Evolutionary conservation across 2,113 vertebrate genomes (phyloP), one percentile per base, ranked within the genome.

Genomic region (Cervus canadensis): DNA sequence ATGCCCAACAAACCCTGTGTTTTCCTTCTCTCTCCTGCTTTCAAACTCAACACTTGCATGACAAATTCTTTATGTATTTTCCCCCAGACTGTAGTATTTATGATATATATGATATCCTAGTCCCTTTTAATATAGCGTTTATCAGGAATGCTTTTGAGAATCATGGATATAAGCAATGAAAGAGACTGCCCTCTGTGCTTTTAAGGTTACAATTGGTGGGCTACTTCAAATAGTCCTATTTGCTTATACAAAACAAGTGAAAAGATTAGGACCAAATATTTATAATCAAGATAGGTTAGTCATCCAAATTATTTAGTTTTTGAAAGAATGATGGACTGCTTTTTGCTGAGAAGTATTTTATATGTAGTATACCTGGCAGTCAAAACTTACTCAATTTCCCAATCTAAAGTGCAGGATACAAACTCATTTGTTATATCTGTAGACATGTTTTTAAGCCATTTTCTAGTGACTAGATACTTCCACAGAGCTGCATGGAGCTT

Each of bases 201-300:
- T 98, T 98, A 97, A 98, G 96, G 71, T 94, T 95, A 96, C 9
- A 88, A 40, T 96, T 97, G 86, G 95, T 98, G 91, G 96, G 50
- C 71, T 96, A 79, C 85, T 98, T 97, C 95, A 97, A 87, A 62
- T 87, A 62, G 90, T 92, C 50, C 48, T 98, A 36, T 97, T 97
- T 98, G 40, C 94, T 98, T 98, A 94, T 36, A 93, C 95, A 95
- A 98, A 97, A 94, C 88, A 98, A 97, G 98, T 79, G 90, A 92
- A 98, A 96, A 85, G 14, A 64, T 97, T 97, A 17, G 0, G 98
- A 96, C 43, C 36, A 95, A 95, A 93, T 96, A 84, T 71, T 94
- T 52, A 91, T 28, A 87, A 92, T 93, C 85, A 98, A 54, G 82
- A 71, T 40, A 85, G 85, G 48, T 15, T 82, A 57, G 62, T 56